Evolutionary conservation across 2,797 vertebrate genomes (phyloP), one percentile per base, ranked within the genome.

Genomic region (Hoplostethus atlanticus): DNA sequence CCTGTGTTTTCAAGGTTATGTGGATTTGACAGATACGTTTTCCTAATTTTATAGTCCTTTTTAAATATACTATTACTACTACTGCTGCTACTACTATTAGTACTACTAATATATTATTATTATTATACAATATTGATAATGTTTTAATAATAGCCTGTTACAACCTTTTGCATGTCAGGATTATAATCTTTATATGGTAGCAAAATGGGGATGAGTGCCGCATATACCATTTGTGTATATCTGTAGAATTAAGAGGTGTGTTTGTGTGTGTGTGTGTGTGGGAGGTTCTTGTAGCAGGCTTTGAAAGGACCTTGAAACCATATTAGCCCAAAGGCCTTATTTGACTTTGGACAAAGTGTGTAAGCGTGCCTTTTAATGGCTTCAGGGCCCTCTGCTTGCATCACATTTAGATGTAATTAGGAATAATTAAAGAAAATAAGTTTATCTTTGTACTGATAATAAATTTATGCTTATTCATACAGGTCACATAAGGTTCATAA

Each of bases 381-480:
- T 81, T 40, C 64, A 67, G 70, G 72, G 75, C 67, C 71, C 31
- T 17, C 31, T 61, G 58, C 76, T 64, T 69, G 65, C 50, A 68
- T 76, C 66, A 81, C 58, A 80, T 58, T 70, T 77, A 36, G 64
- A 71, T 54, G 52, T 75, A 55, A 52, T 71, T 30, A 55, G 6
- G 40, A 76, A 81, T 21, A 81, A 25, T 51, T 21, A 51, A 46
- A 81, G 66, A 63, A 79, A 79, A 81, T 47, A 76, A 38, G n/a
- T 64, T 63, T 64, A 46, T 56, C 40, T 77, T 84, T 76, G 80
- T 78, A 80, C 79, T 85, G 76, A 63, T 81, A 83, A 84, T 89
- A 90, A 81, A 87, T 89, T 77, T 87, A 87, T 90, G 68, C 76
- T 82, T 87, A 63, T 87, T 89, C 80, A 86, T 77, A 91, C 88